These are phyloP conservation scores for Diglossa cyanea DNA, from an alignment of 2,797 vertebrate species.

Conservation along the genomic window DNA sequence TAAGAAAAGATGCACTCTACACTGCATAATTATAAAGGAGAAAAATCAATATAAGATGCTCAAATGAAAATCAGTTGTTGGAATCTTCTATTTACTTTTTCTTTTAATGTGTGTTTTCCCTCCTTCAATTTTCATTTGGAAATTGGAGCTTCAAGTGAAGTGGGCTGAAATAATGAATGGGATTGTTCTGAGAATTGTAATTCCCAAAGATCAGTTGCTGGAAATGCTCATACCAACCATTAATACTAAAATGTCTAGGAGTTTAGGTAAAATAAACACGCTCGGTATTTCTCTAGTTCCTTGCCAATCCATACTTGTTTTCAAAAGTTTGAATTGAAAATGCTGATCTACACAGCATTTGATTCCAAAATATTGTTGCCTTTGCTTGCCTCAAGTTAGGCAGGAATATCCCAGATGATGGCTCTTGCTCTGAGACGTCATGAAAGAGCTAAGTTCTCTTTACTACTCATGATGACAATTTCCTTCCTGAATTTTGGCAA, in stretches of 20 bases:
- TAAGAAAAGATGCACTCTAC: slow-evolving; percentile 40
- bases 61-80: slow-evolving; percentile 50
- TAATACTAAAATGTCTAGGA: slow-evolving; percentile 34
- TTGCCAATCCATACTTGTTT: neutral
- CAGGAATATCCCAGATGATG: neutral
- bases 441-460: neutral
- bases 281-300: neutral
- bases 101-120: slow-evolving; percentile 49
- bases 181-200: slow-evolving; percentile 25
- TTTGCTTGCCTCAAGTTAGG: neutral
- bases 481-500: neutral
- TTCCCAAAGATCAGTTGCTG: slow-evolving; percentile 35
- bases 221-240: neutral
- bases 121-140: slow-evolving; percentile 36
- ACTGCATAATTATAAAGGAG: slow-evolving; percentile 37
- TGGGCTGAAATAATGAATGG: slow-evolving; percentile 49
- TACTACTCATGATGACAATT: rapidly evolving
- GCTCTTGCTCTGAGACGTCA: neutral
- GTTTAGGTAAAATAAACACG: slow-evolving; percentile 36
- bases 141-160: slow-evolving; percentile 36
- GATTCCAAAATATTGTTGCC: neutral
- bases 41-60: slow-evolving; percentile 16
- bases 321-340: neutral
- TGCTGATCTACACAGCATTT: neutral
- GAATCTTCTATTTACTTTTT: slow-evolving; percentile 38